Evolutionary conservation across 2,888 invertebrate genomes (phyloP), one percentile per base, ranked within the genome.

Genomic region (Dynastes tityus): DNA sequence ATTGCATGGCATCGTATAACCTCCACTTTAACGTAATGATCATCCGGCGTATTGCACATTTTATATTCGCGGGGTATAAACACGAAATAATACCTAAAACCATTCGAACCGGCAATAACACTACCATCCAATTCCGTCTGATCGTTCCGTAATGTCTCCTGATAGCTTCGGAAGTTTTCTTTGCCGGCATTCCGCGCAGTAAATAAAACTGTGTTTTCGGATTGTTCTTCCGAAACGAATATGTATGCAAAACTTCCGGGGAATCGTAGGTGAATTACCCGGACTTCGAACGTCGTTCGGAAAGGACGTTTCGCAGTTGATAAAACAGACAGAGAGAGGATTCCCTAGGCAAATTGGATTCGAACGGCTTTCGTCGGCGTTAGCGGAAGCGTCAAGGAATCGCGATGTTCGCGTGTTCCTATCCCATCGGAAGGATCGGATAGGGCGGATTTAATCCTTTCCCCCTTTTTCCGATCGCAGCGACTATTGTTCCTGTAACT

Each of bases 281-380:
- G 29, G 67, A 67, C 68, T 40, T 40, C 58, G 68, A 68, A 51
- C 76, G 49, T 67, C 76, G 55, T 67, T 77, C 67, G 65, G 22
- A 63, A 77, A 68, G 76, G 68, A 77, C 76, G 55, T 77, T 77
- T 77, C 45, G 76, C 76, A 77, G 76, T 77, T 77, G 76, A 77
- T 77, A 77, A 77, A 77, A 77, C 76, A 77, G 67, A 55, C 40
- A 77, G 76, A 68, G 49, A 77, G 76, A 68, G 49, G 64, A 67
- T 68, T 67, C 40, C 55, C 40, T 58, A 77, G 55, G 67, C 76
- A 77, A 77, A 77, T 77, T 77, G 67, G 68, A 77, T 77, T 77
- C 53, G 76, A 68, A 55, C 53, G 67, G 67, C 67, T 77, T 77
- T 77, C 68, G 67, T 55, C 53, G 67, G 76, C 51, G 53, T 53